Percentiles rank a stretch among this genome's conserved stretches.
These are phyloP conservation scores for Pollenia angustigena DNA, from an alignment of 2,888 invertebrate species.

Conservation along the genomic window DNA sequence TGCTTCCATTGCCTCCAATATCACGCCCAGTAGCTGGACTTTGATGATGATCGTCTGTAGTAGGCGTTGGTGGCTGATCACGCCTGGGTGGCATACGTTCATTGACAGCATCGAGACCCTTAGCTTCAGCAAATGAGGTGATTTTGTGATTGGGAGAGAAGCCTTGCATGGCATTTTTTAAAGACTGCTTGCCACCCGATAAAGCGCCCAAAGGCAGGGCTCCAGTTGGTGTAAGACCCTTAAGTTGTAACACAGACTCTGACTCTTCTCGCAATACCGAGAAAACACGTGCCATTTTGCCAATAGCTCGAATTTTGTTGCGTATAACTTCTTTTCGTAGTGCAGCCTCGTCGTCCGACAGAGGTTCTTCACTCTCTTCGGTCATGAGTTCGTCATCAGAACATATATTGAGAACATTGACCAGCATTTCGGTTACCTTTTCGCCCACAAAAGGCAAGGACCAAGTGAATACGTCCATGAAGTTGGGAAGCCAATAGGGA, in stretches of 20 bases:
- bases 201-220: conserved; percentile 97
- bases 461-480: conserved; percentile 99
- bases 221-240: conserved; percentile 99
- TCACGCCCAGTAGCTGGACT: conserved; percentile 77
- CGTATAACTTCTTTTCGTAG: conserved; percentile 99
- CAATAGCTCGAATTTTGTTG: conserved; percentile 99
- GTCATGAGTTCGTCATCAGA: conserved; percentile 99
- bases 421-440: conserved; percentile 99
- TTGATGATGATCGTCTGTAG: conserved; percentile 79
- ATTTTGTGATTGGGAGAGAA: conserved; percentile 99
- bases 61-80: conserved; percentile 91
- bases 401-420: conserved; percentile 99
- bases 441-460: conserved; percentile 99
- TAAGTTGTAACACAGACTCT: conserved; percentile 98
- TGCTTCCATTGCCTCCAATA: conserved; percentile 75
- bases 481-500: conserved; percentile 99
- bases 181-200: conserved; percentile 97
- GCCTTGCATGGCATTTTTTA: conserved; percentile 97
- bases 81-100: conserved; percentile 99
- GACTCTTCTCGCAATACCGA: conserved; percentile 99
- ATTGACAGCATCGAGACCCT: conserved; percentile 99
- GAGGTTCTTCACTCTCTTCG: conserved; percentile 93
- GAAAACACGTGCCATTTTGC: conserved; percentile 99
- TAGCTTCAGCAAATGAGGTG: conserved; percentile 99
- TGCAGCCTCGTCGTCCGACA: conserved; percentile 90